A percentile compares a stretch with the other conserved stretches of the same genome.
phyloP scores from a whole-genome alignment of 2,888 invertebrate species.

The Halictus ligatus region DNA sequence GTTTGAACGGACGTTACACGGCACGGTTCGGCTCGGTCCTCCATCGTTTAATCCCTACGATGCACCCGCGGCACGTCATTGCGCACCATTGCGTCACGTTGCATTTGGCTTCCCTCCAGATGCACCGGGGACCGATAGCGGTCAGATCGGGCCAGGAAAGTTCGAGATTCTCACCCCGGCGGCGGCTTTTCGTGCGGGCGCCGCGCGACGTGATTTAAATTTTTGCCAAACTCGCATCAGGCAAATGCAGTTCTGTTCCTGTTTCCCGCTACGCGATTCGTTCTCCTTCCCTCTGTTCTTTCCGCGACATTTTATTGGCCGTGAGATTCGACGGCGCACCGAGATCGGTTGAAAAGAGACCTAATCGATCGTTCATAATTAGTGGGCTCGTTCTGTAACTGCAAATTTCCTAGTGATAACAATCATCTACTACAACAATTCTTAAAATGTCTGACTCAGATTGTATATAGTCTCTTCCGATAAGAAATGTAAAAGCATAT shows the following conservation, averaged over 20 bases:
- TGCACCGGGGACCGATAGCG: slow-evolving; percentile 43
- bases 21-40: neutral
- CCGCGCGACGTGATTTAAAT: slow-evolving; percentile 47
- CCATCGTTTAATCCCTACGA: slow-evolving; percentile 17
- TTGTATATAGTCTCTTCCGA: too few species aligned
- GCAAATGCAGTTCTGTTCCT: neutral
- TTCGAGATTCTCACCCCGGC: slow-evolving; percentile 10
- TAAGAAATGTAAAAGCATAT: neutral
- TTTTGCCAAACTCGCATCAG: slow-evolving; percentile 11
- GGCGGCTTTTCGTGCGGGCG: slow-evolving; percentile 7
- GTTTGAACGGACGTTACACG: neutral
- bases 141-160: slow-evolving; percentile 42
- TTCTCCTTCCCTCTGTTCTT: neutral
- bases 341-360: neutral
- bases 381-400: too few species aligned
- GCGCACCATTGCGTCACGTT: slow-evolving; percentile 53
- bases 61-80: slow-evolving; percentile 49
- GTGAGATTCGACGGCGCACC: neutral
- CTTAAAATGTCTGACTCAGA: too few species aligned
- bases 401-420: too few species aligned
- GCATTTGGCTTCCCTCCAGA: slow-evolving; percentile 53
- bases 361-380: neutral
- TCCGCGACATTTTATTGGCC: neutral
- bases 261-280: neutral
- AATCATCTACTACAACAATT: too few species aligned